Evolutionary conservation across 2,113 vertebrate species (phyloP), one percentile per base, ranked within the genome.

Genomic region (Octodon degus): DNA sequence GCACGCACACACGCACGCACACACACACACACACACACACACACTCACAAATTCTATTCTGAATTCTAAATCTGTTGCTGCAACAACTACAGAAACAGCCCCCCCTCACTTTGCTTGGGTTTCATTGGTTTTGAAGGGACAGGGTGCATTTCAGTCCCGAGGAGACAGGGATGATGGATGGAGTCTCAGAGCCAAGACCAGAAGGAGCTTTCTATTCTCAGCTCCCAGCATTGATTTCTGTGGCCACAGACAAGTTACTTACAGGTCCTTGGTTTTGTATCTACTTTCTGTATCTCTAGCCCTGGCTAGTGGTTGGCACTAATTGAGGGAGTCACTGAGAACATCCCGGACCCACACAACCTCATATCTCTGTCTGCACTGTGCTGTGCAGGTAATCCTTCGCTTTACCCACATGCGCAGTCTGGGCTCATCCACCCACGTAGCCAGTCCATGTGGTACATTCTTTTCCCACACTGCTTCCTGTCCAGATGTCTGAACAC

Each of bases 181-280:
- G 95, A 50, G 58, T 68, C 82, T 65, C 63, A 50, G 95, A 16
- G n/a, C 20, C 12, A 62, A 86, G 95, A 55, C 76, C 92, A 95
- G 88, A 68, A 91, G 93, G 67, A 25, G 58, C 27, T 53, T 96
- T 97, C 92, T 97, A 92, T 96, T 97, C 88, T 93, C 83, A 80
- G 96, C 86, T 84, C 70, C 86, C 68, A 89, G 79, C 74, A 97
- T 95, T 87, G 96, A 97, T 97, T 55, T 81, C 40, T 91, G 91
- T 30, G 87, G 83, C 58, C 65, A 62, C 20, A 50, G 58, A 20
- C 37, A 63, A 47, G 87, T 93, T 95, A 92, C 92, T 92, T 90
- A 80, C 60, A 80, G 88, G 88, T 82, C 68, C 89, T 88, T 60
- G 90, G 62, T 90, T 95, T 95, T 76, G 22, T n/a, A 53, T 63